Conservation (phyloP, 1,140 invertebrate genomes). For the Euschistus heros region DNA sequence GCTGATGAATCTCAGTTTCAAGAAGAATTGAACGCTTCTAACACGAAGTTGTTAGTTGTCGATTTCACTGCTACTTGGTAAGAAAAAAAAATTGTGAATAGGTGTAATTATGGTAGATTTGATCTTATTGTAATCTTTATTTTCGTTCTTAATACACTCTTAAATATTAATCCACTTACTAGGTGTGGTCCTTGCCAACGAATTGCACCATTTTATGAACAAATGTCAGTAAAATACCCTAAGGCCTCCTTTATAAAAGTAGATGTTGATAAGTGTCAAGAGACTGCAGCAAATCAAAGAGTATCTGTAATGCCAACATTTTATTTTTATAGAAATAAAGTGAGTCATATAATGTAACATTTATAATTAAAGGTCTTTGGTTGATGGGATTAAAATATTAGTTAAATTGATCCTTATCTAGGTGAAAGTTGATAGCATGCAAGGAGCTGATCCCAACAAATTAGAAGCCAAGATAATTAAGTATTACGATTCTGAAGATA, state of each 20-base stretch:
- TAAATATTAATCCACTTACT: conserved; percentile 24
- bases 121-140: background rate
- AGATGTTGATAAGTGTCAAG: conserved; percentile 81
- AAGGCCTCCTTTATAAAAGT: conserved; percentile 89
- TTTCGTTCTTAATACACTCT: conserved; percentile 19
- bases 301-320: conserved; percentile 97
- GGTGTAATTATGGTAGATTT: background rate
- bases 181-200: conserved; percentile 92
- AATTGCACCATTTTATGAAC: conserved; percentile 83
- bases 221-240: conserved; percentile 72
- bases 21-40: conserved; percentile 63
- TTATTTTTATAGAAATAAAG: conserved; percentile 83
- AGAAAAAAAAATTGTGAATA: conserved; percentile 24
- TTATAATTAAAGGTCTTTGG: background rate
- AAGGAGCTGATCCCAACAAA: conserved; percentile 69
- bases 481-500: conserved; percentile 62
- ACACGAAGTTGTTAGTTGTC: conserved; percentile 81
- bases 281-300: conserved; percentile 71
- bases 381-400: background rate
- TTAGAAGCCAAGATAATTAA: conserved; percentile 85
- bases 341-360: conserved; percentile 31
- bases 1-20: conserved; percentile 71
- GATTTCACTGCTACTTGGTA: conserved; percentile 89
- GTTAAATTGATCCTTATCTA: conserved; percentile 28
- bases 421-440: conserved; percentile 66